Percentiles rank a stretch among this genome's conserved stretches.
Evolutionary conservation across 2,113 vertebrate genomes (phyloP).

Genomic region (Pionites leucogaster): DNA sequence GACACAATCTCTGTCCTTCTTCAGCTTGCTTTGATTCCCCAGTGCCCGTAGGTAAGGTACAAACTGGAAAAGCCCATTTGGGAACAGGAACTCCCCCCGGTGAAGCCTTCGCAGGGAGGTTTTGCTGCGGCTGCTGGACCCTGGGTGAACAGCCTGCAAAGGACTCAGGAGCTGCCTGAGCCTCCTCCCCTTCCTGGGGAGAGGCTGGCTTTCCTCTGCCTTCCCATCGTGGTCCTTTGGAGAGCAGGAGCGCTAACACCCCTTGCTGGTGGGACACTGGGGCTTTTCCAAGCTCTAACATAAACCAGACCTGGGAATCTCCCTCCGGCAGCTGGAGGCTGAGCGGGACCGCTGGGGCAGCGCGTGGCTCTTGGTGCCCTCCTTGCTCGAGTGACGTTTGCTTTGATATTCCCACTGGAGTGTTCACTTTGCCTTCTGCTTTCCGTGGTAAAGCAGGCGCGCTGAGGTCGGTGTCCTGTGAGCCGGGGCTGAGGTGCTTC

Average conservation of each 20-base stretch:
- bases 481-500: constrained; percentile 17
- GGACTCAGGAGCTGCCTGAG: neutral
- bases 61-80: neutral
- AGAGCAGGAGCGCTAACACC: neutral
- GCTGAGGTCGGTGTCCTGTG: neutral
- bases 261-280: neutral
- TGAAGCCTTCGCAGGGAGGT: neutral
- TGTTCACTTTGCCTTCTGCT: neutral
- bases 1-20: neutral
- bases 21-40: neutral
- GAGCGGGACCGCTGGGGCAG: neutral
- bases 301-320: neutral
- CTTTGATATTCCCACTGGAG: neutral
- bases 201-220: neutral
- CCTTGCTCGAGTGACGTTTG: neutral
- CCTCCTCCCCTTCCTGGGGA: fast-evolving
- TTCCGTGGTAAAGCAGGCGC: neutral
- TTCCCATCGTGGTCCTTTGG: fast-evolving
- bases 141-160: neutral
- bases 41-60: neutral
- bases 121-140: neutral
- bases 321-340: neutral
- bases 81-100: neutral
- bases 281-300: neutral
- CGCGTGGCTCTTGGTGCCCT: neutral